Percentiles rank a stretch among this genome's conserved stretches.
Conservation (phyloP, 2,797 vertebrate genomes). For the Apogon hyalosoma region DNA sequence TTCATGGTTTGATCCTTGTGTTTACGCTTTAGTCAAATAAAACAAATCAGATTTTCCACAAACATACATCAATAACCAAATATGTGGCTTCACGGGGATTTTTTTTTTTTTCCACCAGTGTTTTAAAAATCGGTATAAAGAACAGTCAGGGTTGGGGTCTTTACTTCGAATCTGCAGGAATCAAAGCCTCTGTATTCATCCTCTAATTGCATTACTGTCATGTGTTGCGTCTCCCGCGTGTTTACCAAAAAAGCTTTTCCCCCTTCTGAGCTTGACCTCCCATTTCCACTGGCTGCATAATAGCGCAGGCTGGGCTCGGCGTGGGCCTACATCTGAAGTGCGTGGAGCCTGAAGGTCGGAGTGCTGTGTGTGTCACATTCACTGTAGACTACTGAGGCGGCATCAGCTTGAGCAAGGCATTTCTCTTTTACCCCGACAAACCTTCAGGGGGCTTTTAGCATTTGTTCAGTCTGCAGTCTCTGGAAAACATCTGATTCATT, state of each 20-base stretch:
- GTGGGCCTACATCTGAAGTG: slow-evolving; percentile 62
- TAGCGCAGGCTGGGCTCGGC: slow-evolving; percentile 74
- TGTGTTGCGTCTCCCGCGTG: slow-evolving; percentile 79
- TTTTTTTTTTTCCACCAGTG: background rate
- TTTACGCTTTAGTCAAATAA: slow-evolving; percentile 23
- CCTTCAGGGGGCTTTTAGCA: slow-evolving; percentile 89
- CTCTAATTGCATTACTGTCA: slow-evolving; percentile 80
- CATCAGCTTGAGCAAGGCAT: slow-evolving; percentile 79
- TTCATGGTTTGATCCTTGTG: slow-evolving; percentile 12
- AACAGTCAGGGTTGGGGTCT: slow-evolving; percentile 14
- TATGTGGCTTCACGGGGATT: background rate
- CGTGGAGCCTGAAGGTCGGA: slow-evolving; percentile 56
- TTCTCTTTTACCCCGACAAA: slow-evolving; percentile 82
- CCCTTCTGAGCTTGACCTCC: slow-evolving; percentile 76
- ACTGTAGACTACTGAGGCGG: slow-evolving; percentile 72
- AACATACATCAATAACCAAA: background rate
- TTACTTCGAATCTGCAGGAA: slow-evolving; percentile 50
- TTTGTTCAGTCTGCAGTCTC: slow-evolving; percentile 88
- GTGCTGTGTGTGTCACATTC: slow-evolving; percentile 50
- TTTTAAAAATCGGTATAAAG: slow-evolving; percentile 9
- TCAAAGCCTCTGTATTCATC: slow-evolving; percentile 69
- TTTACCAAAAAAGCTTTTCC: slow-evolving; percentile 69
- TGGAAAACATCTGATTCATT: slow-evolving; percentile 93
- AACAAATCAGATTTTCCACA: slow-evolving; percentile 13
- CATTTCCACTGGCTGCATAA: slow-evolving; percentile 82